Base-by-base conservation (phyloP, 2,888 invertebrate species). In the Apocheima hispidaria region DNA sequence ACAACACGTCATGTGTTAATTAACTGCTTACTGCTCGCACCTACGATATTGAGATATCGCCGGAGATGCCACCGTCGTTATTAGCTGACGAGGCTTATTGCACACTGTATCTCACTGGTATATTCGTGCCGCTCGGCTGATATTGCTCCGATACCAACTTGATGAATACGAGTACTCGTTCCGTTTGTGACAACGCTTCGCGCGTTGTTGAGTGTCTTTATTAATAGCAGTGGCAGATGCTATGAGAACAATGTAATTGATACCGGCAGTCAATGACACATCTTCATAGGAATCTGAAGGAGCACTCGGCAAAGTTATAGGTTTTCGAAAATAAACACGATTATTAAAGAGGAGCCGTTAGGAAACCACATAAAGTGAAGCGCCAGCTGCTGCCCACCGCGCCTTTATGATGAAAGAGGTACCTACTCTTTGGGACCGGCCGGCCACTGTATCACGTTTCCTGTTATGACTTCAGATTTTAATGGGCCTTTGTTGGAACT, bases 1-100 rank as follows among this genome's bases (percentile, higher is more conserved):
- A 90, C 92, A 88, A 85, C 84, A n/a, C 92, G 85, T 92, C 91
- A 91, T 87, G 90, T 90, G 90, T 92, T 92, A 92, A 92, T 92
- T 92, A 92, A 92, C 87, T 81, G 75, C 81, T 92, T 92, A 92
- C 86, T 82, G 72, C 82, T 90, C 89, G 84, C 92, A 92, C 92
- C 92, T 92, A 89, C 89, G 83, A 85, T 92, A 92, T 91, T 91
- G 91, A 91, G 92, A 92, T 90, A 92, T 90, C 81, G 79, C 82
- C 82, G 81, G 83, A 84, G 87, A 90, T 87, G 87, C 84, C 78
- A 77, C 84, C 89, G 90, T 90, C 90, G 92, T 90, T 90, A 91
- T 90, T 90, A 90, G 87, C 86, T 84, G 83, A 82, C 81, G 79
- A 84, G 82, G 81, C 87, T 92, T 91, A 91, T 92, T 92, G 91